Evolutionary conservation across 2,113 vertebrate species (phyloP), one percentile per base, ranked within the genome.

Genomic region (Pangasianodon hypophthalmus): DNA sequence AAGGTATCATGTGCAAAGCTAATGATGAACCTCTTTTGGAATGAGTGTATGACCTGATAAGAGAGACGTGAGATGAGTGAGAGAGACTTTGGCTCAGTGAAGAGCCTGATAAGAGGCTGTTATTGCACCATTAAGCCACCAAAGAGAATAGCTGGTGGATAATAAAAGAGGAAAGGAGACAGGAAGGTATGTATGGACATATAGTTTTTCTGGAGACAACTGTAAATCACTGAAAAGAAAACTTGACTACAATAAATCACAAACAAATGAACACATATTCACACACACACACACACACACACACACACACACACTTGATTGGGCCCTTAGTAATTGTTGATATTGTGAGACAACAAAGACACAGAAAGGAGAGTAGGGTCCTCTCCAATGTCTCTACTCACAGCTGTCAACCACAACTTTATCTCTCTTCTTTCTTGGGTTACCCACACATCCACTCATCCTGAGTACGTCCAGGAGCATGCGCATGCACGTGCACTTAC

Each of bases 281-380:
- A 37, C 32, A 5, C 62, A 18, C 5, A 18, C 16, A 26, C 41
- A 13, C 73, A 26, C 21, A 26, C 16, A 5, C 0, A 0, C 73
- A 77, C 19, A n/a, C 48, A 80, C 1, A 80, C 46, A 80, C 29
- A n/a, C 48, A 3, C 24, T 81, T n/a, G 79, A 81, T 19, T 56
- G 2, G 16, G 6, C 24, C 41, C 11, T 46, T 41, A 64, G 41
- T 85, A 48, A 64, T 29, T 44, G 58, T 18, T 85, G 13, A 64
- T 85, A 85, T 58, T 32, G 48, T 13, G 54, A 90, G 71, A 92
- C 90, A 92, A 94, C 85, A 92, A 92, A 91, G 88, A 29, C 75
- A 9, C 41, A 46, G 84, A 92, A 87, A 92, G 85, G 46, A 87
- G 69, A 89, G 88, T 82, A 87, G 60, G 50, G 87, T 69, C 67